Percentiles rank a stretch among this genome's conserved stretches.
Conservation (phyloP, 1,140 invertebrate species). For the Caenorhabditis tropicalis region DNA sequence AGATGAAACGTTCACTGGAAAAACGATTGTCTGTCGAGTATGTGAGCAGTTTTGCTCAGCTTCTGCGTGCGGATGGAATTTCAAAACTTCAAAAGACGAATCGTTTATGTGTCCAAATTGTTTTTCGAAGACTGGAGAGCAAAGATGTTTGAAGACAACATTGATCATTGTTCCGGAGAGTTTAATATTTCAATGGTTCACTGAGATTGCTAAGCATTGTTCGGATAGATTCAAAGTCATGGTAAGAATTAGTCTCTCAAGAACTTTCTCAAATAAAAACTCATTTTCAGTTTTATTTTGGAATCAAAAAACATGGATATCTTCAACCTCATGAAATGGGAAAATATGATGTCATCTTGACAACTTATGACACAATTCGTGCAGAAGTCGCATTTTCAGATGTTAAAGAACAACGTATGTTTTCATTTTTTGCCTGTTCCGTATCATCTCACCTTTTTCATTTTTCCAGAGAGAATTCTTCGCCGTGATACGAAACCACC, state of each 20-base stretch:
- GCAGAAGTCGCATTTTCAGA: not conserved
- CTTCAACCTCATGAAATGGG: not conserved
- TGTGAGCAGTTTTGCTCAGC: not conserved
- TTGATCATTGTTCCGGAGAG: constrained; percentile 1
- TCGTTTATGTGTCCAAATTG: not conserved
- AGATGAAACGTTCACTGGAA: not conserved
- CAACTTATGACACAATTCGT: constrained; percentile 19
- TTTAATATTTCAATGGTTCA: constrained; percentile 25
- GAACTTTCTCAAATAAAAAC: not conserved
- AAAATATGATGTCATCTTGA: not conserved
- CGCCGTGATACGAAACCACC: not conserved
- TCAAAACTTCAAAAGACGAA: not conserved
- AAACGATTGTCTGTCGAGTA: not conserved
- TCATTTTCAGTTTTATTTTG: constrained; percentile 20
- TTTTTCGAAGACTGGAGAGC: not conserved
- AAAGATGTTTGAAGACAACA: not conserved
- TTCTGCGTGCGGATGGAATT: not conserved
- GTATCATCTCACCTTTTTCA: not conserved
- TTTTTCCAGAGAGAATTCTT: not conserved
- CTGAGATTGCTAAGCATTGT: not conserved
- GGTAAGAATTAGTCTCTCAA: not conserved
- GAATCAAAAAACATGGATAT: constrained; percentile 5
- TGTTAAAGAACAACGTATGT: not conserved
- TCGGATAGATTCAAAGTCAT: constrained; percentile 1
- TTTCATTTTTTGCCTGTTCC: too few species aligned